Evolutionary conservation across 2,113 vertebrate species (phyloP).

Genomic region (Entelurus aequoreus): DNA sequence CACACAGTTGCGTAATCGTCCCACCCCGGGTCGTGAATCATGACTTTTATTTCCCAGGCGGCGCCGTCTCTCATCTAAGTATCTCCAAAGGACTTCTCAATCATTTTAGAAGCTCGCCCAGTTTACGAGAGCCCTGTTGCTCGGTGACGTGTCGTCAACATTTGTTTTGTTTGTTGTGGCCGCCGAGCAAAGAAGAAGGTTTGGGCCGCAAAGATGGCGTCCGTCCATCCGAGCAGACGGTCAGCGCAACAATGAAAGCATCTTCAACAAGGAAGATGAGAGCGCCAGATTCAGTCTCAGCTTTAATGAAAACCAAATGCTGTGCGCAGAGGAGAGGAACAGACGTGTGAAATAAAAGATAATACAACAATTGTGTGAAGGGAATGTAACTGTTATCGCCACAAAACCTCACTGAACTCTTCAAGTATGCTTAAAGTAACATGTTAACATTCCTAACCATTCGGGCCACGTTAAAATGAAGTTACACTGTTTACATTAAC

Average conservation of each 20-base stretch:
- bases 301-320: slow-evolving; percentile 88
- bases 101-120: slow-evolving; percentile 32
- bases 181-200: too few relatives aligned
- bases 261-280: slow-evolving; percentile 55
- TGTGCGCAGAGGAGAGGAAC: slow-evolving; percentile 59
- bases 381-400: too few relatives aligned
- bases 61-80: slow-evolving; percentile 17
- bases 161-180: slow-evolving; percentile 51
- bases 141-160: slow-evolving; percentile 29
- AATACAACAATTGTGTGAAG: too few relatives aligned
- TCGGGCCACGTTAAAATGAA: too few relatives aligned
- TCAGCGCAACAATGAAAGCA: slow-evolving; percentile 65
- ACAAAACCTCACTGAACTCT: too few relatives aligned
- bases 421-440: too few relatives aligned
- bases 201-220: too few relatives aligned
- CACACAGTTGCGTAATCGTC: slow-evolving; percentile 21
- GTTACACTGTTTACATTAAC: too few relatives aligned
- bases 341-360: too few relatives aligned
- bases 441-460: too few relatives aligned
- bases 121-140: slow-evolving; percentile 28
- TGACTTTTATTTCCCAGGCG: slow-evolving; percentile 16
- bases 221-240: slow-evolving; percentile 75
- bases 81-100: slow-evolving; percentile 28
- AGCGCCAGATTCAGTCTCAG: slow-evolving; percentile 71
- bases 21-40: slow-evolving; percentile 33